phyloP scores from a whole-genome alignment of 2,888 invertebrate species.

The Eledona agricola region DNA sequence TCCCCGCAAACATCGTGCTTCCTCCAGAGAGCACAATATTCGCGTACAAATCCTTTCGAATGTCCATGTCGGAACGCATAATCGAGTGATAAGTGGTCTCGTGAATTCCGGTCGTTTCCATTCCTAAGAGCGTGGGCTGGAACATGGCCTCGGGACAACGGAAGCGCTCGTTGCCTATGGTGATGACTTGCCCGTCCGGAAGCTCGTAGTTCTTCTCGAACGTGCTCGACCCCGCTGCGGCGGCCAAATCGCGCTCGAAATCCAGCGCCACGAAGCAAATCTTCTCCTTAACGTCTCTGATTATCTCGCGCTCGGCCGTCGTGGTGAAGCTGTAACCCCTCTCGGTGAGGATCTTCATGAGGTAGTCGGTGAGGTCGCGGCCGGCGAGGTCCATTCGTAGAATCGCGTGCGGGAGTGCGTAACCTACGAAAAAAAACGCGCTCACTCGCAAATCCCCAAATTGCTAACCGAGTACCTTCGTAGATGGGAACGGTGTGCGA shows the following conservation, averaged over 20 bases:
- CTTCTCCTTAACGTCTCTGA: constrained; percentile 70
- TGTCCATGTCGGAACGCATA: constrained; percentile 78
- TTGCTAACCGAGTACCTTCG: constrained; percentile 64
- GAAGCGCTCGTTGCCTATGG: constrained; percentile 76
- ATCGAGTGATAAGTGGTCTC: constrained; percentile 77
- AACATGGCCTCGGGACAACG: constrained; percentile 72
- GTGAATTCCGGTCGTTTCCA: constrained; percentile 69
- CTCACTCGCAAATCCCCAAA: neutral
- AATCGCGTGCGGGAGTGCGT: constrained; percentile 61
- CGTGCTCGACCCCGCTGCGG: constrained; percentile 72
- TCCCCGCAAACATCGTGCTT: constrained; percentile 64
- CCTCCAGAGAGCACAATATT: constrained; percentile 74
- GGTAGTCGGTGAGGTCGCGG: constrained; percentile 60
- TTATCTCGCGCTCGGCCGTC: constrained; percentile 61
- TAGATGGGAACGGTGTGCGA: constrained; percentile 80
- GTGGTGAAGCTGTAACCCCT: constrained; percentile 61
- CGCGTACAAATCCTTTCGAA: constrained; percentile 74
- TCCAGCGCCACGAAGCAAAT: constrained; percentile 78
- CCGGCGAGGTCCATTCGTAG: constrained; percentile 61
- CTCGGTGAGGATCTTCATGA: constrained; percentile 62
- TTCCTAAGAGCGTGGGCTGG: constrained; percentile 70
- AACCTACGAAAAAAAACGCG: constrained; percentile 50
- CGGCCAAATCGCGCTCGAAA: constrained; percentile 63
- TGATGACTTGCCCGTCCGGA: constrained; percentile 63
- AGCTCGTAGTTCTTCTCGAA: constrained; percentile 71